Conservation (phyloP, 2,113 vertebrate genomes). For the Notechis scutatus region DNA sequence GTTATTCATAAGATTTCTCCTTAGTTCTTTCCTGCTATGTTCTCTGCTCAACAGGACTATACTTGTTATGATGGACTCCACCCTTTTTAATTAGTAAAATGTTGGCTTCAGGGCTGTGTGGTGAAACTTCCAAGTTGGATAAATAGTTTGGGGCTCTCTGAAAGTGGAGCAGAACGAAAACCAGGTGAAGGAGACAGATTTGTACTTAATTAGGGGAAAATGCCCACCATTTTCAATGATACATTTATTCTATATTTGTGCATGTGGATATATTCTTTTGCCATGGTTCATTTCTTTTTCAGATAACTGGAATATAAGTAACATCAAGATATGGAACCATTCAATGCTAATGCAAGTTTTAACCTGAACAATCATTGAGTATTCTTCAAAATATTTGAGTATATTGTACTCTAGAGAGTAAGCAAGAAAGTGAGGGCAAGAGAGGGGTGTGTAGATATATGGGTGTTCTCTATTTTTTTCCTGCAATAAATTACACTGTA, state of each 20-base stretch:
- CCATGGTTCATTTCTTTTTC: background rate
- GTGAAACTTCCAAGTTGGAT: conserved; percentile 21
- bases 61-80: conserved; percentile 26
- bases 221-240: conserved; percentile 24
- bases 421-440: background rate
- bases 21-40: background rate
- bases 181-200: background rate
- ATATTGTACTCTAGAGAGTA: background rate
- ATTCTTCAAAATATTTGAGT: background rate
- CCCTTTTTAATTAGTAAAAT: conserved; percentile 39
- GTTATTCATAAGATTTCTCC: background rate
- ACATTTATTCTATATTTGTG: background rate
- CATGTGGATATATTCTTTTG: conserved; percentile 6
- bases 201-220: background rate
- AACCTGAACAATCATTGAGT: background rate
- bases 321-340: background rate
- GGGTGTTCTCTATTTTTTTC: background rate
- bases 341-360: background rate
- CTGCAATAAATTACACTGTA: background rate
- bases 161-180: accelerated
- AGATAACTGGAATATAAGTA: no score
- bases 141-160: conserved; percentile 17
- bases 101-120: conserved; percentile 9
- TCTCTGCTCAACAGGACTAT: conserved; percentile 7
- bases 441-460: background rate